A percentile compares a stretch with the other conserved stretches of the same genome.
These are phyloP conservation scores for Caenorhabditis zanzibari DNA, from an alignment of 2,888 invertebrate species.

Conservation along the genomic window DNA sequence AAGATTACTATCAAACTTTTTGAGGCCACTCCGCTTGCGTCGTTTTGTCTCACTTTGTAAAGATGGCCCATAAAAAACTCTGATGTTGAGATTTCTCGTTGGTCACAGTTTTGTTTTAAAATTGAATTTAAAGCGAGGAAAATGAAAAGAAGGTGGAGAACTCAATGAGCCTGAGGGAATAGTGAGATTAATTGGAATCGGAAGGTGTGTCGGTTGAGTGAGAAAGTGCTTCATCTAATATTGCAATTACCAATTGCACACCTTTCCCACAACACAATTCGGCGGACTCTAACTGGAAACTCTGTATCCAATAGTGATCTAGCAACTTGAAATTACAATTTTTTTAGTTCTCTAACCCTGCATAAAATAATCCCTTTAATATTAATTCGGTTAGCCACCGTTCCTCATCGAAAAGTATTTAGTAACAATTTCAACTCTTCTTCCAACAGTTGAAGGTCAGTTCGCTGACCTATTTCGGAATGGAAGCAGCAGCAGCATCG, in stretches of 20 bases:
- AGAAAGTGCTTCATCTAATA: neutral
- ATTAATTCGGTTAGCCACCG: neutral
- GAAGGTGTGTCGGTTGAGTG: neutral
- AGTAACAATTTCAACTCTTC: conserved; percentile 54
- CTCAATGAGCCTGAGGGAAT: neutral
- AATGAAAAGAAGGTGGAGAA: neutral
- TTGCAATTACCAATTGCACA: conserved; percentile 42
- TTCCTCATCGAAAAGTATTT: conserved; percentile 37
- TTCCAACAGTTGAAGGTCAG: conserved; percentile 42
- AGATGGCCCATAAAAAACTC: neutral
- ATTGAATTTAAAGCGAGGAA: neutral
- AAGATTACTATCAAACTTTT: conserved; percentile 56
- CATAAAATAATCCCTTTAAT: neutral
- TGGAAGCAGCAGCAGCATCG: conserved; percentile 29
- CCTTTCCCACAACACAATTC: conserved; percentile 12
- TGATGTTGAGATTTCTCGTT: neutral
- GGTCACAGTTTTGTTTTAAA: too few species aligned
- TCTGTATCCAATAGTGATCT: neutral
- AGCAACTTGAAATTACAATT: too few species aligned
- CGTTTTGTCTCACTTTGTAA: conserved; percentile 19
- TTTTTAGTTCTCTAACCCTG: neutral
- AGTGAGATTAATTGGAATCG: neutral
- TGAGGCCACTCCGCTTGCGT: conserved; percentile 36
- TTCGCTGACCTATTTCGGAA: conserved; percentile 60
- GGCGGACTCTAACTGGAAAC: conserved; percentile 9